Percentiles rank a stretch among this genome's conserved stretches.
Evolutionary conservation across 2,113 vertebrate species (phyloP).

Genomic region (Menidia beryllina): DNA sequence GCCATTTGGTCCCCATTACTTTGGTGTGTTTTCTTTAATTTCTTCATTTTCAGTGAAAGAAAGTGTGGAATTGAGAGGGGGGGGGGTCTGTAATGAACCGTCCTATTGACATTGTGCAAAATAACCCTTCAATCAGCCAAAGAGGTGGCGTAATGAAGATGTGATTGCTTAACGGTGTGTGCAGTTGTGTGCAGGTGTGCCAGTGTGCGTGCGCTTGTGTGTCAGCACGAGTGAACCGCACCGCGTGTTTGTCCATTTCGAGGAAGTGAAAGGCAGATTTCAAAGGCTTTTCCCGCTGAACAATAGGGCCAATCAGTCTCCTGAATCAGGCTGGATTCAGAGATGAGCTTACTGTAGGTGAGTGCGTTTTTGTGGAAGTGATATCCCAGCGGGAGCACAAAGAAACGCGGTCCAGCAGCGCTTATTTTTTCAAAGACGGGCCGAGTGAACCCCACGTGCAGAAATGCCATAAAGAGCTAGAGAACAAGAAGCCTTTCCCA

Average conservation of each 20-base stretch:
- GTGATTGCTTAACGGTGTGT: constrained; percentile 17
- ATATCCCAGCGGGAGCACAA: constrained; percentile 43
- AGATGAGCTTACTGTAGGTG: constrained; percentile 53
- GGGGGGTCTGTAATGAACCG: constrained; percentile 11
- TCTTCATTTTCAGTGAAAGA: constrained; percentile 56
- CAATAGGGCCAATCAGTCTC: constrained; percentile 74
- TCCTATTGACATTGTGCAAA: constrained; percentile 26
- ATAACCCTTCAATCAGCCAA: constrained; percentile 54
- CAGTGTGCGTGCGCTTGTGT: neutral
- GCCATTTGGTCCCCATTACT: constrained; percentile 13
- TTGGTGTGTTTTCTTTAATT: constrained; percentile 10
- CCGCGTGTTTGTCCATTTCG: constrained; percentile 34
- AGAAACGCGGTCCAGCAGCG: constrained; percentile 16
- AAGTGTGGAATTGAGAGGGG: constrained; percentile 32
- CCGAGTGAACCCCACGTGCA: constrained; percentile 30
- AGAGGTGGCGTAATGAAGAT: constrained; percentile 59
- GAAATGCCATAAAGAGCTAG: constrained; percentile 26
- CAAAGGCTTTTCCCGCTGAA: constrained; percentile 44
- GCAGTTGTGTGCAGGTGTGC: constrained; percentile 27
- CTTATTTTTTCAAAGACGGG: constrained; percentile 34
- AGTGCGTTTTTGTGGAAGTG: constrained; percentile 15
- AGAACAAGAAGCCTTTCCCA: constrained; percentile 51
- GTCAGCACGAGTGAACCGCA: constrained; percentile 16
- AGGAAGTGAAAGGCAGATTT: constrained; percentile 45
- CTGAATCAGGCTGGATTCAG: constrained; percentile 66